Conservation (phyloP, 1,140 invertebrate genomes). For the Zaprionus nigranus region DNA sequence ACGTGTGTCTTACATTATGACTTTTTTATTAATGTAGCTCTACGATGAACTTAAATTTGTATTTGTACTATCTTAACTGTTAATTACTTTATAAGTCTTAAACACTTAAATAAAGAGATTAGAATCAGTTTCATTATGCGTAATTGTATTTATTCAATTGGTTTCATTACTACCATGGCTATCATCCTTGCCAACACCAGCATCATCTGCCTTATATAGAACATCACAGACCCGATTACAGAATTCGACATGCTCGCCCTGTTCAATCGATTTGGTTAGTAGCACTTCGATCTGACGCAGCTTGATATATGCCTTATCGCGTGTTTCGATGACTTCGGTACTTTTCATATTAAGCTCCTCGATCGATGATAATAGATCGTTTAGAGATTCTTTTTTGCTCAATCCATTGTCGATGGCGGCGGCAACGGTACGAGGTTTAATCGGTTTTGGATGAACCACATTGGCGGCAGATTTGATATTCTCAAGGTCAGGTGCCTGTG, state of each 20-base stretch:
- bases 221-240: conserved; percentile 64
- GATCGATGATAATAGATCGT: not conserved
- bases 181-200: not conserved
- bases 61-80: conserved; percentile 66
- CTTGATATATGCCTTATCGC: conserved; percentile 62
- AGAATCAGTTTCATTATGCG: conserved; percentile 44
- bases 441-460: conserved; percentile 40
- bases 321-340: conserved; percentile 20
- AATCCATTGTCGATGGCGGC: not conserved
- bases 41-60: conserved; percentile 59
- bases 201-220: conserved; percentile 51
- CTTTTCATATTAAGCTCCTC: conserved; percentile 36
- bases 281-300: conserved; percentile 60
- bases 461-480: conserved; percentile 62
- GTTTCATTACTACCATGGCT: conserved; percentile 2
- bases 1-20: conserved; percentile 65
- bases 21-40: conserved; percentile 59
- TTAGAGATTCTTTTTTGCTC: not conserved
- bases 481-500: conserved; percentile 87
- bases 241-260: conserved; percentile 43
- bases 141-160: conserved; percentile 7
- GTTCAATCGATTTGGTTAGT: conserved; percentile 35
- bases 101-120: conserved; percentile 66
- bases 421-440: conserved; percentile 34
- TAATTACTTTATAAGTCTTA: conserved; percentile 74